Conservation (phyloP, 2,888 invertebrate species). For the Dasysyrphus albostriatus region DNA sequence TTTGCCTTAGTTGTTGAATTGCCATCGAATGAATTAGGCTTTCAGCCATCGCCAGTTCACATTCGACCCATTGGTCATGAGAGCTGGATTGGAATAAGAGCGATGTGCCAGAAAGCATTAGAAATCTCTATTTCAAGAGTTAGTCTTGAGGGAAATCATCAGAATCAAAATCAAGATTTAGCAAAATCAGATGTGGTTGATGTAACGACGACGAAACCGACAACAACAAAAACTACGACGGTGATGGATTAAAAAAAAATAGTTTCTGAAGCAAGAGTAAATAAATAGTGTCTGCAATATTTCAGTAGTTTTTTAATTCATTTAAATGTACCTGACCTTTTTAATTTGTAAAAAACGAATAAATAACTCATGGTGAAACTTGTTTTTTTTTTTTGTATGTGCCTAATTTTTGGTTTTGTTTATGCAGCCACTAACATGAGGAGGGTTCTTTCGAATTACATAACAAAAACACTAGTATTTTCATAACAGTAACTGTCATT, state of each 20-base stretch:
- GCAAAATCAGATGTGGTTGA: not conserved
- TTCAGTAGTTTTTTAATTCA: no score
- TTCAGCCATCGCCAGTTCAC: slow-evolving; percentile 81
- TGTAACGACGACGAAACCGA: not conserved
- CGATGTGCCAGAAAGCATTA: slow-evolving; percentile 82
- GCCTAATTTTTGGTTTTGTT: no score
- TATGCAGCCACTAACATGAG: no score
- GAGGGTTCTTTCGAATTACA: no score
- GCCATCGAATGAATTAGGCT: slow-evolving; percentile 81
- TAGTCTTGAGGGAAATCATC: slow-evolving; percentile 27
- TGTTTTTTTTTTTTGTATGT: no score
- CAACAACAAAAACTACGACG: not conserved
- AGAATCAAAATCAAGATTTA: slow-evolving; percentile 8
- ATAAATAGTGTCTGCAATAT: not conserved
- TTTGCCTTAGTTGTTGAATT: slow-evolving; percentile 83
- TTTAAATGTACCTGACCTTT: no score
- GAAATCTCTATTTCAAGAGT: slow-evolving; percentile 70
- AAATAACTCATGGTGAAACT: no score
- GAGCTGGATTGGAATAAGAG: slow-evolving; percentile 83
- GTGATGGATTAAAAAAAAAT: not conserved
- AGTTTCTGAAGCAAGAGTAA: not conserved
- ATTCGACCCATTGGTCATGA: slow-evolving; percentile 82
- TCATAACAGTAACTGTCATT: no score
- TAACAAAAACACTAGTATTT: no score
- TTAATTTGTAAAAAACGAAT: no score